These are phyloP conservation scores for Ichneumoninae sp. DNA, from an alignment of 2,888 invertebrate genomes.

Conservation along the genomic window DNA sequence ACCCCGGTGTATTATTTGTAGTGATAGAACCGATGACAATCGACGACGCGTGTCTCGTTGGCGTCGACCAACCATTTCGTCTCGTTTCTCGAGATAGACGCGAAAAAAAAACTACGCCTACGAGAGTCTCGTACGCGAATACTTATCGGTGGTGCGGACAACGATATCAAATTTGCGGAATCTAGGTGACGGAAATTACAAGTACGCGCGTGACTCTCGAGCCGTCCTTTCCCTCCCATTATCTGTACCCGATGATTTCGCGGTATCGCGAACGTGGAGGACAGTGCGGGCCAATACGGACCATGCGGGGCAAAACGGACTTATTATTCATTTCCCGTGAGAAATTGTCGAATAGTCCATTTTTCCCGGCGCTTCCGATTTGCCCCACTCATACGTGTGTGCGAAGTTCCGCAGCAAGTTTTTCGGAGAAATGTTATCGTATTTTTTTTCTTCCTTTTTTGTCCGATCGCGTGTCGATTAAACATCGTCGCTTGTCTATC, in stretches of 20 bases:
- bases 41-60: constrained; percentile 24
- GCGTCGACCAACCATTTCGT: constrained; percentile 27
- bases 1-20: constrained; percentile 21
- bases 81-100: constrained; percentile 21
- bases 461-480: constrained; percentile 69
- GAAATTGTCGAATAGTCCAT: too few relatives aligned
- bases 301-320: not conserved
- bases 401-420: not conserved
- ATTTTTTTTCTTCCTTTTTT: constrained; percentile 1
- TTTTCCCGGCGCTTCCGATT: too few relatives aligned
- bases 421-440: not conserved
- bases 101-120: constrained; percentile 2
- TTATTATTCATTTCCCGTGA: too few relatives aligned
- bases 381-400: not conserved
- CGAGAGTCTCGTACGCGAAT: constrained; percentile 12
- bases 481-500: constrained; percentile 29
- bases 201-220: constrained; percentile 23
- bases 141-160: constrained; percentile 20
- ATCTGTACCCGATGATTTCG: constrained; percentile 8
- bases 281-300: not conserved
- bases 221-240: constrained; percentile 14
- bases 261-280: not conserved
- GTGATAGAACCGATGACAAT: constrained; percentile 38
- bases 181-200: constrained; percentile 39
- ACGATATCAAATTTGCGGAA: constrained; percentile 47